Evolutionary conservation across 2,113 vertebrate species (phyloP).

Genomic region (Trematomus loennbergii): DNA sequence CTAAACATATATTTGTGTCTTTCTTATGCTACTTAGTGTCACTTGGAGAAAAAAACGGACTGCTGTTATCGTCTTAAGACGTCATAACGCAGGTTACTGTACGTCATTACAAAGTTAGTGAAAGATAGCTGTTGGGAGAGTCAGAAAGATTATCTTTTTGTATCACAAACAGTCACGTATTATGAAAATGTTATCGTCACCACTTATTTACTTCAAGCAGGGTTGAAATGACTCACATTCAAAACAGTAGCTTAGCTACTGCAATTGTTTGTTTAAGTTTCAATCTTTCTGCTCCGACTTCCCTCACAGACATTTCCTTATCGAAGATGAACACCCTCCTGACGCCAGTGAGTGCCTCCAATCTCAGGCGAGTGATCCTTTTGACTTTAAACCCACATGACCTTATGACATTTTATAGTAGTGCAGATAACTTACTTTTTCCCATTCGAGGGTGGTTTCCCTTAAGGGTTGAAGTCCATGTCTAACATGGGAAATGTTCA

Average conservation of each 20-base stretch:
- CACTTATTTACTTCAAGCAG: not conserved
- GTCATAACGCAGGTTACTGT: not conserved
- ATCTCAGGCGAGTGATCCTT: too few relatives aligned
- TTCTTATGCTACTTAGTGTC: not conserved
- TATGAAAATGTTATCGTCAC: not conserved
- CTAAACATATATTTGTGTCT: too few relatives aligned
- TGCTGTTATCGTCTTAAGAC: not conserved
- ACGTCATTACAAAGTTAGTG: not conserved
- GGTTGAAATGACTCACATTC: not conserved
- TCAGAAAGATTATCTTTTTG: not conserved
- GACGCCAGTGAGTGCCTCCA: slow-evolving; percentile 21
- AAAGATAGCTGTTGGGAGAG: not conserved
- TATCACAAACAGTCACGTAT: too few relatives aligned
- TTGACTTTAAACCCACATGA: slow-evolving; percentile 5
- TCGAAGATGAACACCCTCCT: slow-evolving; percentile 19
- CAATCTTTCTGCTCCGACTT: not conserved
- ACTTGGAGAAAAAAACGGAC: not conserved
- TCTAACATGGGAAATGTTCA: not conserved
- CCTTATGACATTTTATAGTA: not conserved
- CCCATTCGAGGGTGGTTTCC: not conserved
- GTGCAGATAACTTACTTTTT: not conserved
- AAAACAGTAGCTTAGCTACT: not conserved
- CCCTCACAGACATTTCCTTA: slow-evolving; percentile 14
- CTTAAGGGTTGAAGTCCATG: not conserved
- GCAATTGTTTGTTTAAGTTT: slow-evolving; percentile 12